phyloP scores from a whole-genome alignment of 2,797 vertebrate species.

The Poecile montanus region DNA sequence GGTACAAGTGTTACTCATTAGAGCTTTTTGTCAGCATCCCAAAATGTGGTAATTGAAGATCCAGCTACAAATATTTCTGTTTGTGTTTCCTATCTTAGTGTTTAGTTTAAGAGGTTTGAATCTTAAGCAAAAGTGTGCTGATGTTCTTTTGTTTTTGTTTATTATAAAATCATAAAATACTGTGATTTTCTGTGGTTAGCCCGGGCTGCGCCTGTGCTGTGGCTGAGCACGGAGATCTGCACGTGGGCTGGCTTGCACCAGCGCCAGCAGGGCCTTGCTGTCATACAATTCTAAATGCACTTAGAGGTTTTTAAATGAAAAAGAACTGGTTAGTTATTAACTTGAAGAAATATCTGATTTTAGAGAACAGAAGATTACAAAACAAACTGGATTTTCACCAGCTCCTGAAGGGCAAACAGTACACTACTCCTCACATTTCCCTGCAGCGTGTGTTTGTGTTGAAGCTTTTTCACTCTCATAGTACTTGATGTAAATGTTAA shows the following conservation, averaged over 20 bases:
- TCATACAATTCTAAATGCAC: constrained; percentile 29
- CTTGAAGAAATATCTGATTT: constrained; percentile 67
- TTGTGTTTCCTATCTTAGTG: neutral
- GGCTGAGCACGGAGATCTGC: neutral
- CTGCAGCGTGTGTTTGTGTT: neutral
- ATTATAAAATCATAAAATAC: neutral
- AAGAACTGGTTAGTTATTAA: constrained; percentile 70
- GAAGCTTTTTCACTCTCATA: constrained; percentile 4
- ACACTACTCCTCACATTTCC: neutral
- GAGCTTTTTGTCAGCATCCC: neutral
- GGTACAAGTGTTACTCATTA: constrained; percentile 41
- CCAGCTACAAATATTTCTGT: neutral
- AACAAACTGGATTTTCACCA: constrained; percentile 58
- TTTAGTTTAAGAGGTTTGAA: constrained; percentile 12
- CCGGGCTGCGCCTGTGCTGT: neutral
- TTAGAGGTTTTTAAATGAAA: constrained; percentile 53
- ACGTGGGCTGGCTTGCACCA: neutral
- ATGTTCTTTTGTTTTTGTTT: constrained; percentile 14
- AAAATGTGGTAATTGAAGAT: neutral
- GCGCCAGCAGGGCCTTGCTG: constrained; percentile 29
- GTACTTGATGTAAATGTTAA: constrained; percentile 62
- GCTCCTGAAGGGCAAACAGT: constrained; percentile 59
- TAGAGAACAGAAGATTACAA: constrained; percentile 55
- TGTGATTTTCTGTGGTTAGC: neutral
- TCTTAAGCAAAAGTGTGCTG: neutral